Base-by-base conservation (phyloP, 92 coral and sea anemone genomes). In the Zoanthus solanderi region DNA sequence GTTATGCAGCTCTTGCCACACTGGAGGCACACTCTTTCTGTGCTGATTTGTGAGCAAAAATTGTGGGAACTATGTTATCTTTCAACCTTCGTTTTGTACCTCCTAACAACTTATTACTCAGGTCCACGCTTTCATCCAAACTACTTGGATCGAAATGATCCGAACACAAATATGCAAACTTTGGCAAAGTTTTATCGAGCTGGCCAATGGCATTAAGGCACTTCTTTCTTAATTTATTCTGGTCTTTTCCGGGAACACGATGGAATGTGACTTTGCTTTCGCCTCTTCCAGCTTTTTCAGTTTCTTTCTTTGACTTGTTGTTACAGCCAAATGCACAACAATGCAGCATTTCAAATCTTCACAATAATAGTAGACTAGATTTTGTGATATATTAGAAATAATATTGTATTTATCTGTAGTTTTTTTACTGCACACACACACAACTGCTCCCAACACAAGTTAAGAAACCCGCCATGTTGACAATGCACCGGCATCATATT, bases 251-350 rank as follows among this genome's bases (percentile, higher is more conserved):
- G 17, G 67, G 67, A 60, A 60, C 16, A n/a, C 67, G 67, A 60
- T 60, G 67, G 67, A 60, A 60, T n/a, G 67, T 60, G 67, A 60
- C 67, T 60, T 60, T 60, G 67, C 23, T 60, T 60, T 60, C 67
- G 67, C 67, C 67, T 60, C 9, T 60, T 60, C 67, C 67, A 60
- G 67, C 67, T n/a, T 3, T 60, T 13, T 60, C 23, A 60, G 67
- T 60, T 60, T 60, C 9, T 11, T 11, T 60, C 15, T 60, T 60
- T 3, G 67, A 60, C 67, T 60, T 28, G 71, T 66, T 66, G 28
- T 10, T 66, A n/a, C 71, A n/a, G 34, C 71, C 71, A 66, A n/a
- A 66, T 66, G 71, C 71, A 28, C 71, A 66, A 66, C 71, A 66
- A 66, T 66, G 71, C 30, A 31, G 71, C 71, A 66, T 66, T 66